Evolutionary conservation across 2,888 invertebrate genomes (phyloP).

Genomic region (Eupelmus urozonus): DNA sequence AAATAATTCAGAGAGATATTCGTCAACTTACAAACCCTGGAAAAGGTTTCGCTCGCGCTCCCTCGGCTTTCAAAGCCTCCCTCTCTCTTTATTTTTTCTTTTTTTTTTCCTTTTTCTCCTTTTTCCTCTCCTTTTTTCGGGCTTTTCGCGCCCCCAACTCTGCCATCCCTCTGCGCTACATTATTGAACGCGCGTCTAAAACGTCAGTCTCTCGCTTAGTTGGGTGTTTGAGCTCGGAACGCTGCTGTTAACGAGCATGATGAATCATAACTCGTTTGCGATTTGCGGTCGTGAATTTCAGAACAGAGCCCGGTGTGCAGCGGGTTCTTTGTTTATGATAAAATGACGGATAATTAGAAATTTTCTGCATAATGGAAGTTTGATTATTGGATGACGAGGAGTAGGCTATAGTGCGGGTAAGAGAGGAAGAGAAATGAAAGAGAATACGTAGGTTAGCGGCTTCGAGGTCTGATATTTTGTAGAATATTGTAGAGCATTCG

Average conservation of each 20-base stretch:
- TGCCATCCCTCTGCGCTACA: background rate
- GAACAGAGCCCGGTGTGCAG: background rate
- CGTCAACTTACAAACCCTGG: slow-evolving; percentile 2
- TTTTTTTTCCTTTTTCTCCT: background rate
- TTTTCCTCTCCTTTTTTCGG: background rate
- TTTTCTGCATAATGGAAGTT: slow-evolving; percentile 30
- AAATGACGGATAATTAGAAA: slow-evolving; percentile 22
- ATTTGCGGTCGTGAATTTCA: slow-evolving; percentile 25
- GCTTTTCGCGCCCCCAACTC: background rate
- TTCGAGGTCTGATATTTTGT: slow-evolving; percentile 7
- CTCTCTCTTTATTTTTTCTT: background rate
- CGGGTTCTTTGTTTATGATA: slow-evolving; percentile 32
- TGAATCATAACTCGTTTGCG: slow-evolving; percentile 17
- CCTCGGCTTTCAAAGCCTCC: background rate
- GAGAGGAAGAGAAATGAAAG: too few relatives aligned
- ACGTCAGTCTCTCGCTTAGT: background rate
- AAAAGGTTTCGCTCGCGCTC: background rate
- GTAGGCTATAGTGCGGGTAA: background rate
- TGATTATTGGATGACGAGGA: background rate
- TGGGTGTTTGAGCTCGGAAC: too few relatives aligned
- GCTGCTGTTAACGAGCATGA: slow-evolving; percentile 17
- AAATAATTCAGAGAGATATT: background rate
- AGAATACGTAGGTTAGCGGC: slow-evolving; percentile 9
- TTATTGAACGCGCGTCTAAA: slow-evolving; percentile 5
- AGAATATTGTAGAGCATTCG: slow-evolving; percentile 2